A percentile compares a stretch with the other conserved stretches of the same genome.
These are phyloP conservation scores for Sebastes steindachneri DNA, from an alignment of 2,797 vertebrate species.

Conservation along the genomic window DNA sequence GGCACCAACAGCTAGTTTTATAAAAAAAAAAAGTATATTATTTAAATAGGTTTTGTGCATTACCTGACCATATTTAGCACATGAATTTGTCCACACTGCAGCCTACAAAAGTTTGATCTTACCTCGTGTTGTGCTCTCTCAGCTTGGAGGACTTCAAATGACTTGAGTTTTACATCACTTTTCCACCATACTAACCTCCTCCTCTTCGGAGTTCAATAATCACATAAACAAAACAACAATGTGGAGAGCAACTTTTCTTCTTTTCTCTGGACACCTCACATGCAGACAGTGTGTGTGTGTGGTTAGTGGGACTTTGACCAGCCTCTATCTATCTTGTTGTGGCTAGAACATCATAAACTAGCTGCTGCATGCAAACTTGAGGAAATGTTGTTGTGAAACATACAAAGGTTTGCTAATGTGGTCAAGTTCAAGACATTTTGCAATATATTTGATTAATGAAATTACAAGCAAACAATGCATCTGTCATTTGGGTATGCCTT, in stretches of 20 bases:
- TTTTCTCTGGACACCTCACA: slow-evolving; percentile 34
- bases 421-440: slow-evolving; percentile 11
- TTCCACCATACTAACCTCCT: background rate
- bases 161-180: slow-evolving; percentile 2
- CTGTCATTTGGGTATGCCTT: background rate
- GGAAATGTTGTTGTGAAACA: slow-evolving; percentile 59
- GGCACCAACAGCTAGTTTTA: background rate
- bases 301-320: slow-evolving; percentile 79
- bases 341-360: slow-evolving; percentile 66
- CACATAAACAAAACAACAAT: slow-evolving; percentile 8
- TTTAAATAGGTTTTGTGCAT: background rate
- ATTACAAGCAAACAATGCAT: background rate
- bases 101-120: background rate
- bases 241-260: slow-evolving; percentile 14
- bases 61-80: background rate
- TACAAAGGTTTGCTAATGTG: slow-evolving; percentile 11
- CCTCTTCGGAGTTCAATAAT: slow-evolving; percentile 17
- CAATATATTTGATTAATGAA: background rate
- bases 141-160: background rate
- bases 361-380: slow-evolving; percentile 42
- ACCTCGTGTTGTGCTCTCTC: slow-evolving; percentile 31
- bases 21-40: background rate
- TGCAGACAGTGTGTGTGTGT: slow-evolving; percentile 22
- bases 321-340: slow-evolving; percentile 71
- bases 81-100: background rate